Percentiles rank a stretch among this genome's conserved stretches.
phyloP scores from a whole-genome alignment of 2,888 invertebrate species.

The Spilarctia lutea region DNA sequence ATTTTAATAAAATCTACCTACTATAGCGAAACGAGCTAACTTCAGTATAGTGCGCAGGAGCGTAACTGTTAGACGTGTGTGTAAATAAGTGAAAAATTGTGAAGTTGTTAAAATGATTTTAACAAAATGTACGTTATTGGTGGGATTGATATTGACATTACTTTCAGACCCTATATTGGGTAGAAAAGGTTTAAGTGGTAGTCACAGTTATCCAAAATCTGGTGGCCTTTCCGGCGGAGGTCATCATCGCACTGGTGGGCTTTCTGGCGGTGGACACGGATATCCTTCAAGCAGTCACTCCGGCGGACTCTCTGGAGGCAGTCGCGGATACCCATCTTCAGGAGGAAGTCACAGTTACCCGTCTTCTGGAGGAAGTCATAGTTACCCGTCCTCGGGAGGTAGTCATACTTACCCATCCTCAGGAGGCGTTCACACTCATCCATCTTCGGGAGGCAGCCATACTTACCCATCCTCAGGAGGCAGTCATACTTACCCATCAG shows the following conservation, averaged over 20 bases:
- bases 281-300: constrained; percentile 50
- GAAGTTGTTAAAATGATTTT: constrained; percentile 57
- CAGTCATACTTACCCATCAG: constrained; percentile 42
- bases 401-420: constrained; percentile 2
- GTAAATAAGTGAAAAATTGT: constrained; percentile 33
- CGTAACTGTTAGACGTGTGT: constrained; percentile 43
- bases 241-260: constrained; percentile 53
- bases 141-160: constrained; percentile 60
- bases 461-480: constrained; percentile 4
- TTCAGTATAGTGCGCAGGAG: constrained; percentile 63
- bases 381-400: constrained; percentile 1
- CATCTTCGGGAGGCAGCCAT: not conserved
- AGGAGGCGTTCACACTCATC: not conserved
- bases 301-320: constrained; percentile 24
- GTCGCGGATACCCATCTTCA: constrained; percentile 42
- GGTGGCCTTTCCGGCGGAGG: constrained; percentile 57
- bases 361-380: not conserved
- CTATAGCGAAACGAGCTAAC: not conserved
- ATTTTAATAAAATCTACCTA: too few species aligned
- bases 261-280: constrained; percentile 54
- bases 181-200: constrained; percentile 54
- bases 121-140: constrained; percentile 62
- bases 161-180: constrained; percentile 56
- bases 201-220: constrained; percentile 63
- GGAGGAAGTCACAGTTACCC: not conserved